Conservation (phyloP, 2,797 vertebrate species). For the Molossus molossus region DNA sequence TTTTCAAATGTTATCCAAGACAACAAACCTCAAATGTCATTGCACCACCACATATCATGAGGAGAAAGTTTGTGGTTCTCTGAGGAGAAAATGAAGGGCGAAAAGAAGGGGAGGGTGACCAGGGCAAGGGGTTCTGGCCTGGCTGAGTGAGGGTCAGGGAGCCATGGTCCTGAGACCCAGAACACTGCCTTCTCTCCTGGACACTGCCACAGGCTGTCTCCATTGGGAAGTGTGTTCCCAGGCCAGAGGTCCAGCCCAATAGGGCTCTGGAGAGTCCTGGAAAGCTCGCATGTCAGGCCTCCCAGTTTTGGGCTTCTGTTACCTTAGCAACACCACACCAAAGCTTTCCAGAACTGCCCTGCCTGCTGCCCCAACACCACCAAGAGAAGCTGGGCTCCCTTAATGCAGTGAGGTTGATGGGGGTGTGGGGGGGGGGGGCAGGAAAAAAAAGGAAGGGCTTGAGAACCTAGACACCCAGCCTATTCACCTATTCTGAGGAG, state of each 20-base stretch:
- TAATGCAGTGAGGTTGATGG: no score
- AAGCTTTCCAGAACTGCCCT: background rate
- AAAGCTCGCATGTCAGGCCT: background rate
- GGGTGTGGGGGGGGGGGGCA: rapidly evolving
- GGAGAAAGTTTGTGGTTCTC: background rate
- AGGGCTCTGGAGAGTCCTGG: background rate
- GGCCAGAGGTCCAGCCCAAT: background rate
- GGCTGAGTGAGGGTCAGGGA: background rate
- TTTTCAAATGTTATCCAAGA: background rate
- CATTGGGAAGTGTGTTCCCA: rapidly evolving
- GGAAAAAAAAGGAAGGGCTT: background rate
- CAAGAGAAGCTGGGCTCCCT: background rate
- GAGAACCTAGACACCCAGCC: background rate
- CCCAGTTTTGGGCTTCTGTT: background rate
- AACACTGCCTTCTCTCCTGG: background rate
- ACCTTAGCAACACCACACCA: background rate
- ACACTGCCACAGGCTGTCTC: background rate
- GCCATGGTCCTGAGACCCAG: background rate
- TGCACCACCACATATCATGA: background rate
- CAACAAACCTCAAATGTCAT: background rate
- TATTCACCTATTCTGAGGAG: background rate
- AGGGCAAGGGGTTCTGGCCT: rapidly evolving
- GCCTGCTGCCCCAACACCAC: background rate
- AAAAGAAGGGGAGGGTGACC: rapidly evolving
- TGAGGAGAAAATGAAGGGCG: background rate